These are phyloP conservation scores for Lepus europaeus DNA, from an alignment of 2,113 vertebrate genomes.

Conservation along the genomic window DNA sequence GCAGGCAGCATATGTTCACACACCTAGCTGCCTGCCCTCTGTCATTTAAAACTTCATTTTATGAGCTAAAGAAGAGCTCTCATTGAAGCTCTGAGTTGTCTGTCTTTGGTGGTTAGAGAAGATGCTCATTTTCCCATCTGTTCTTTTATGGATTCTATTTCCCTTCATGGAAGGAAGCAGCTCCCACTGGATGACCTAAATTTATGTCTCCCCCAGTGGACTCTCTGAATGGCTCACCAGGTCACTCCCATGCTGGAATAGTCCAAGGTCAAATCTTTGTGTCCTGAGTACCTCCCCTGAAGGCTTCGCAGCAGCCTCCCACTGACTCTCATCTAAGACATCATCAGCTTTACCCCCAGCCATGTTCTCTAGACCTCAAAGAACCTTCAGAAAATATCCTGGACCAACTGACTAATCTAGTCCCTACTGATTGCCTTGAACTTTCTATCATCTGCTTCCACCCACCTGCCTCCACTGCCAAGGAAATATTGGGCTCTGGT, in stretches of 20 bases:
- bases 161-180: background rate
- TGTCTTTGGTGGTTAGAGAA: slow-evolving; percentile 47
- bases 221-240: background rate
- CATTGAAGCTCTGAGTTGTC: background rate
- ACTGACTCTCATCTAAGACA: background rate
- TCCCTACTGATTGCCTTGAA: background rate
- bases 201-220: background rate
- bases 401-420: background rate
- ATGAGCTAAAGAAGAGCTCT: background rate
- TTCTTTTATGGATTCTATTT: slow-evolving; percentile 49
- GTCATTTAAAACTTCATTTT: background rate
- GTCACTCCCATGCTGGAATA: background rate
- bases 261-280: background rate
- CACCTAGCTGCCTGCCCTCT: background rate
- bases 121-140: slow-evolving; percentile 38
- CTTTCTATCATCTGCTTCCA: background rate
- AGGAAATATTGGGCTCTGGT: background rate
- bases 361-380: background rate
- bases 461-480: background rate
- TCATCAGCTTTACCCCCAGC: background rate
- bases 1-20: background rate
- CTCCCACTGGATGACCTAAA: background rate
- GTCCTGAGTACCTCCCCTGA: background rate
- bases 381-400: background rate
- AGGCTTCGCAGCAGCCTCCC: background rate